Base-by-base conservation (phyloP, 35 echinoderm and acorn worm genomes). In the Apostichopus japonicus region DNA sequence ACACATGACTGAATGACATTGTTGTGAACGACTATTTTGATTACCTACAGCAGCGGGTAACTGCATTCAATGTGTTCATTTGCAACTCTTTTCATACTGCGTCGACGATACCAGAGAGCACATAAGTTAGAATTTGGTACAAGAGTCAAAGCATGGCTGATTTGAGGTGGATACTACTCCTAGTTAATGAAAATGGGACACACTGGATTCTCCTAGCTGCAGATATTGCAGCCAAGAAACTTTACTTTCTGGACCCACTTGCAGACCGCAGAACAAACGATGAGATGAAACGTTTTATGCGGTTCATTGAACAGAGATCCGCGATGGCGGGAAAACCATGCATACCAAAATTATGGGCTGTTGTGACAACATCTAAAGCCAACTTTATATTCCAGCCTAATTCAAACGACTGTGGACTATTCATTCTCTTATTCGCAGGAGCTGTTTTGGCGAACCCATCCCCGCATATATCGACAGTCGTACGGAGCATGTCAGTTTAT, bases 241-340 rank as follows among this genome's bases (percentile, higher is more conserved):
- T 70, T 25, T 88, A 65, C 51, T 88, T 88, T 10, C 15, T 88
- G 19, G 86, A 88, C n/a, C 86, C 86, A 24, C 86, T 88, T 27
- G 2, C 4, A 5, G 27, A 88, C 23, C 5, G 57, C 65, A 88
- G 65, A 88, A 51, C 57, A 72, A 65, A 10, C 7, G 56, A 63
- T 23, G 65, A 72, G 21, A 63, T 88, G 57, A 88, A n/a, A 17
- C 86, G 56, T 16, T 88, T 88, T n/a, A 23, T 8, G 6, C 65
- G 86, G 7, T 88, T 88, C 86, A 14, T 67, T 8, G 86, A 88
- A 67, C 21, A 44, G 13, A 16, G 83, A 23, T 57, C 83, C 16
- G 83, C 57, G 4, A 56, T 87, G 23, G 83, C 65, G 55, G 83
- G 83, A 61, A 87, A 80, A 51, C 78, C 78, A 23, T 80, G 9